Evolutionary conservation across 2,888 invertebrate genomes (phyloP), one percentile per base, ranked within the genome.

Genomic region (Coelogynopora nodosa): DNA sequence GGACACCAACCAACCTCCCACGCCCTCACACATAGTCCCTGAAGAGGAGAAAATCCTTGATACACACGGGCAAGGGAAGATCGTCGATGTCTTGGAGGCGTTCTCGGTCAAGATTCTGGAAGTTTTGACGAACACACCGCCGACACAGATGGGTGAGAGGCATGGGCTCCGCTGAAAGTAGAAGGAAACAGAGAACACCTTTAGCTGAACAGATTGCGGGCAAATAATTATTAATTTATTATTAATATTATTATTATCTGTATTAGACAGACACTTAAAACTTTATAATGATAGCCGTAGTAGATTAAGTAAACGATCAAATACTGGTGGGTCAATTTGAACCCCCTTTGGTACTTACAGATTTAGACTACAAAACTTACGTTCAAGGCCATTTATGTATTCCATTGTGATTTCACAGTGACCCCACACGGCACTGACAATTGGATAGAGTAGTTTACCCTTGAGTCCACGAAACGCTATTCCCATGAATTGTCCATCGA

Each of bases 381-480:
- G 86, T 1, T 86, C 80, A 10, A 86, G 31, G 0, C 80, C 74
- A 23, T 23, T 30, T 28, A 86, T 0, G 31, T 86, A 80, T 2
- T 74, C 18, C 86, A 86, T 86, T 1, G 81, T 74, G 0, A 87
- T 82, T 80, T 87, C 87, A 82, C 87, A 87, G 31, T 87, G 87
- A 0, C 87, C 87, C 87, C 87, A 87, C 0, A 87, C 87, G 10
- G 87, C 87, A 29, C 87, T 87, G 27, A 87, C 88, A 23, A 29
- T 67, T 2, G 87, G 87, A 87, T 87, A 88, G 0, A 87, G 49
- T 1, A 81, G 74, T 67, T 85, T 84, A 5, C 87, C 87, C 30
- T 85, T 85, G n/a, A 87, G 31, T 5, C 87, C 87, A n/a, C 67
- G 67, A 31, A 87, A 87, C 0, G 87, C 87, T 1, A 87, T 74